Conservation (phyloP, 2,113 vertebrate species). For the Montifringilla adamsi region DNA sequence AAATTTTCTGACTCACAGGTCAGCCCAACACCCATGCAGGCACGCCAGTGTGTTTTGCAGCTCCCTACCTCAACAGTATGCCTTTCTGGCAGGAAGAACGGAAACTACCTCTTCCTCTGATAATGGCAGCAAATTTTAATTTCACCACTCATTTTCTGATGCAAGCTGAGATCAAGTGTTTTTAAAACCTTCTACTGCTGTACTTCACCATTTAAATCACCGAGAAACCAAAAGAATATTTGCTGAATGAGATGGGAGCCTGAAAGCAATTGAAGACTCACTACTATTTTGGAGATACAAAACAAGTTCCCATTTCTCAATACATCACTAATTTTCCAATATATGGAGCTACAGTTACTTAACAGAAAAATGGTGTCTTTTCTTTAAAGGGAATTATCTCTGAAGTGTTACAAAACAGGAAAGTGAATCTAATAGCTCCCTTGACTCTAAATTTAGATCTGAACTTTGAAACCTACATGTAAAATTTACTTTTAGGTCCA, state of each 20-base stretch:
- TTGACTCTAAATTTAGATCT: neutral
- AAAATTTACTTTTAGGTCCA: neutral
- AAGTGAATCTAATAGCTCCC: neutral
- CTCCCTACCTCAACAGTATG: neutral
- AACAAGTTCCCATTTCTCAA: neutral
- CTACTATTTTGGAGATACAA: neutral
- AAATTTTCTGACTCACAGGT: neutral
- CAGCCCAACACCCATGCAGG: neutral
- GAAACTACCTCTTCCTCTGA: neutral
- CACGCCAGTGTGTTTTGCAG: neutral
- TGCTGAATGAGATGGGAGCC: neutral
- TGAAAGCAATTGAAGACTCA: neutral
- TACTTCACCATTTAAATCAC: neutral
- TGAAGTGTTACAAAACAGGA: neutral
- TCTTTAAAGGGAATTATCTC: neutral
- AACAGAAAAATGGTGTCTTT: neutral
- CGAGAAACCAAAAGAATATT: neutral
- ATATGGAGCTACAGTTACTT: neutral
- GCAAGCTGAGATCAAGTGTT: neutral
- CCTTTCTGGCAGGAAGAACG: neutral
- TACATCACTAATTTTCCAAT: neutral
- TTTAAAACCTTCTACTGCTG: neutral
- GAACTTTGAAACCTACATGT: neutral
- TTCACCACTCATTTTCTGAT: neutral
- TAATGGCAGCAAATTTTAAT: neutral